Evolutionary conservation across 2,113 vertebrate species (phyloP).

Genomic region (Phrynosoma blainvillii): DNA sequence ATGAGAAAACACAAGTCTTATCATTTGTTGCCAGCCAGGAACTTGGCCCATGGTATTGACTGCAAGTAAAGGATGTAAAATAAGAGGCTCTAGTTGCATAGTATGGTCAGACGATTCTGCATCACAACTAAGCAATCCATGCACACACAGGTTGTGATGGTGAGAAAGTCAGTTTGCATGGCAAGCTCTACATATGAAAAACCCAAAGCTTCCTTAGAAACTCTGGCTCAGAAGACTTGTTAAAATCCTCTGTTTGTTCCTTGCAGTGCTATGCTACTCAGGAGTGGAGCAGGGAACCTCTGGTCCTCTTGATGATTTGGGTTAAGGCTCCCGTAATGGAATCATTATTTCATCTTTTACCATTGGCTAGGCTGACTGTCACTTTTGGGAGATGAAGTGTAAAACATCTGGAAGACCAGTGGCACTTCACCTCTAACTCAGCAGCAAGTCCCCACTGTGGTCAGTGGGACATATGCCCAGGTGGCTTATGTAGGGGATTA

Average conservation of each 20-base stretch:
- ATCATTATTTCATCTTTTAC: too few species aligned
- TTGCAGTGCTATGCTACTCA: neutral
- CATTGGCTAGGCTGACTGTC: too few species aligned
- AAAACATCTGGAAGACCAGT: neutral
- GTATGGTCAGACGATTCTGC: slow-evolving; percentile 49
- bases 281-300: too few species aligned
- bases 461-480: neutral
- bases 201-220: neutral
- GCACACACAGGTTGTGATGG: slow-evolving; percentile 50
- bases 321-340: too few species aligned
- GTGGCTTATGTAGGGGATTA: neutral
- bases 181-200: neutral
- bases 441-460: neutral
- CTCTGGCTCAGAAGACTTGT: neutral
- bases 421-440: neutral
- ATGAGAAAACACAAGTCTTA: neutral
- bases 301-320: neutral
- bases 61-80: slow-evolving; percentile 70
- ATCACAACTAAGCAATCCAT: slow-evolving; percentile 49
- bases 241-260: neutral
- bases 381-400: too few species aligned
- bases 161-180: neutral
- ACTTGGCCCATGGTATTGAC: slow-evolving; percentile 64
- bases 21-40: slow-evolving; percentile 40
- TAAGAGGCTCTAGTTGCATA: slow-evolving; percentile 42